Evolutionary conservation across 1,140 invertebrate species (phyloP), one percentile per base, ranked within the genome.

Genomic region (Contarinia nasturtii): DNA sequence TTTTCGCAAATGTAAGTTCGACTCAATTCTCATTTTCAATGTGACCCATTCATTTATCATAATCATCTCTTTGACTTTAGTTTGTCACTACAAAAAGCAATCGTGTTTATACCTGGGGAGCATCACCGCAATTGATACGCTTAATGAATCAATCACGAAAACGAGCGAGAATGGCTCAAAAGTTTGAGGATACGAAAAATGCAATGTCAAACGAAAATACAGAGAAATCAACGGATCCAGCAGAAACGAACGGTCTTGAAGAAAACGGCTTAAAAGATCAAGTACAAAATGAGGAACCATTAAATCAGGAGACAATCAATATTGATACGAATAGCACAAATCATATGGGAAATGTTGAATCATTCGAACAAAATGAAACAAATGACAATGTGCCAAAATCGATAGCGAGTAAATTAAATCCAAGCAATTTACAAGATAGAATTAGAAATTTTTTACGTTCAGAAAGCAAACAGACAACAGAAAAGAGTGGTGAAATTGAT

Each of bases 1-100:
- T 83, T 63, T 89, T 88, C 66, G 82, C 86, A 54, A 84, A 77
- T 69, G 82, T 86, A 69, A 74, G 77, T 70, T 47, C 47, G 48
- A 19, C 19, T 8, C 8, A 8, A 36, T 36, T 8, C n/a, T n/a
- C n/a, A n/a, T n/a, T n/a, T n/a, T n/a, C n/a, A n/a, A n/a, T n/a
- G n/a, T n/a, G n/a, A n/a, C n/a, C n/a, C n/a, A n/a, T n/a, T n/a
- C n/a, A n/a, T n/a, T n/a, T n/a, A n/a, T n/a, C n/a, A n/a, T n/a
- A n/a, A n/a, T n/a, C n/a, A n/a, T n/a, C n/a, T n/a, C n/a, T n/a
- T n/a, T n/a, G n/a, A n/a, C n/a, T 62, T 11, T 53, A 86, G 82
- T 64, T 86, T 54, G 82, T 77, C 42, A 71, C 86, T 44, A 76
- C 74, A 47, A 61, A 63, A 8, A 68, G 74, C 43, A 78, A 82